Evolutionary conservation across 2,113 vertebrate species (phyloP).

Genomic region (Marmota flaviventris): DNA sequence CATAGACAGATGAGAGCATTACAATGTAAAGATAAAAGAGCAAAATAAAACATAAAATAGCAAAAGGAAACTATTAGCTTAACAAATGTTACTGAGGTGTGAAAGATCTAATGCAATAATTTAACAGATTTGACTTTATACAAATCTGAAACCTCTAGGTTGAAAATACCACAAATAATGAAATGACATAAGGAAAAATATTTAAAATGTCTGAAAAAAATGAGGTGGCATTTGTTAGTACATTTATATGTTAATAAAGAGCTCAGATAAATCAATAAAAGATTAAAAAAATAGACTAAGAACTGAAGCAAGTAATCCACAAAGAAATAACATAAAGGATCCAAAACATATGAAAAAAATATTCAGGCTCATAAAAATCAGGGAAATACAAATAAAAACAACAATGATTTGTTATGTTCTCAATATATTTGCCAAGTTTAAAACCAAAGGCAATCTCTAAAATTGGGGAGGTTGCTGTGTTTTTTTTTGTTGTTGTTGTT

Average conservation of each 20-base stretch:
- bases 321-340: neutral
- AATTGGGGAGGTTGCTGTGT: fast-evolving
- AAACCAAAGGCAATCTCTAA: neutral
- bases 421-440: neutral
- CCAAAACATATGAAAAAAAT: neutral
- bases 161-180: conserved; percentile 41
- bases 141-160: neutral
- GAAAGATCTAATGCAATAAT: neutral
- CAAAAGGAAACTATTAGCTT: neutral
- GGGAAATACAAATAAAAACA: neutral
- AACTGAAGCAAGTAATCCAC: neutral
- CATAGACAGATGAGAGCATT: neutral
- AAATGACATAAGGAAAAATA: neutral
- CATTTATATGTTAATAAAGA: conserved; percentile 10
- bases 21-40: neutral
- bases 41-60: neutral
- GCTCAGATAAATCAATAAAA: conserved; percentile 23
- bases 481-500: neutral
- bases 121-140: conserved; percentile 13
- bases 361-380: neutral
- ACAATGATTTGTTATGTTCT: neutral
- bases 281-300: neutral
- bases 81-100: neutral
- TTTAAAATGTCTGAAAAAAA: conserved; percentile 16
- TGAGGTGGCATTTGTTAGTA: neutral